Conservation (phyloP, 2,888 invertebrate species). For the Alloscopus bannaensis region DNA sequence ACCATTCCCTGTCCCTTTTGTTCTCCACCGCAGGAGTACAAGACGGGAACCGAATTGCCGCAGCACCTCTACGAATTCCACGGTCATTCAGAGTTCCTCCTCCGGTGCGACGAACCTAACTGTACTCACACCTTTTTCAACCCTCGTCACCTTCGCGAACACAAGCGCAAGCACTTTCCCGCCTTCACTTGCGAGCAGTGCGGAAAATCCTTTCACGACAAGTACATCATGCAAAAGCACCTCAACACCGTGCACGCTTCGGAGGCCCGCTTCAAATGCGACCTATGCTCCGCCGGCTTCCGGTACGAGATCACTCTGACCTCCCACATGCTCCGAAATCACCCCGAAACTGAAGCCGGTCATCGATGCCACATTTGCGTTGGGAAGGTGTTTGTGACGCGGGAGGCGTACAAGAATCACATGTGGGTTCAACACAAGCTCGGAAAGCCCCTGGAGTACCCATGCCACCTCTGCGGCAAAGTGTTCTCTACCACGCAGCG, state of each 20-base stretch:
- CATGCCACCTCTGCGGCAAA: not conserved
- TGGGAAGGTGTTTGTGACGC: too few relatives aligned
- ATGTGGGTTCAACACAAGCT: not conserved
- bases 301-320: not conserved
- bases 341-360: too few relatives aligned
- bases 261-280: not conserved
- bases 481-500: not conserved
- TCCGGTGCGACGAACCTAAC: not conserved
- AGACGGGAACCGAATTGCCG: too few relatives aligned
- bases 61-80: conserved; percentile 13
- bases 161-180: not conserved
- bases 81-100: not conserved
- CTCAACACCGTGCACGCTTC: not conserved
- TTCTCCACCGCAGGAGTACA: too few relatives aligned
- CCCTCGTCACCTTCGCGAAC: not conserved
- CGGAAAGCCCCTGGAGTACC: not conserved
- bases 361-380: too few relatives aligned
- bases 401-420: not conserved
- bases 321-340: too few relatives aligned
- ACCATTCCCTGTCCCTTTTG: too few relatives aligned
- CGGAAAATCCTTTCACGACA: not conserved
- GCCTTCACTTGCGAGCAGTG: not conserved
- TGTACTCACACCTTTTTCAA: conserved; percentile 4
- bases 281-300: not conserved
- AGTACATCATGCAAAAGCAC: not conserved